phyloP scores from a whole-genome alignment of 2,888 invertebrate species.

The Penaeus monodon region DNA sequence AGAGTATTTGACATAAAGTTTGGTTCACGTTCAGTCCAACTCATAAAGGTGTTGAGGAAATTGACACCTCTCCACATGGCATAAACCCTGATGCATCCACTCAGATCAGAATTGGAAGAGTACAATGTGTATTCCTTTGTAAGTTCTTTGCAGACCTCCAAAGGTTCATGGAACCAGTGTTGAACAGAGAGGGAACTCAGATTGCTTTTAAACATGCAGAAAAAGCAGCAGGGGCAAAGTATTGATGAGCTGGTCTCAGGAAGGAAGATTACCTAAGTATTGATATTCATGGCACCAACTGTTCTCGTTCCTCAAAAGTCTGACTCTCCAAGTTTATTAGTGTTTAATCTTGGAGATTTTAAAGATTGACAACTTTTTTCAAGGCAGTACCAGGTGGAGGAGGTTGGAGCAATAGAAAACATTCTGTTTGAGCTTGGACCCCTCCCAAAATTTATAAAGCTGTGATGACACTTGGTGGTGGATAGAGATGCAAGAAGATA shows the following conservation, averaged over 20 bases:
- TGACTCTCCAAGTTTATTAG: conserved; percentile 81
- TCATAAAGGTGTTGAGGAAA: conserved; percentile 73
- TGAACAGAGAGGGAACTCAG: conserved; percentile 71
- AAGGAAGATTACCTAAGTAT: conserved; percentile 76
- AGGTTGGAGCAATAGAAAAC: conserved; percentile 75
- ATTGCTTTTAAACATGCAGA: conserved; percentile 77
- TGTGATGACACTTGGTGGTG: conserved; percentile 75
- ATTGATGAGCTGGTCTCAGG: conserved; percentile 68
- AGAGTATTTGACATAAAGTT: conserved; percentile 84
- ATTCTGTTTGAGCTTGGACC: conserved; percentile 79
- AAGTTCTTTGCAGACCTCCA: conserved; percentile 71
- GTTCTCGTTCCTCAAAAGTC: conserved; percentile 84
- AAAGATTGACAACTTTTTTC: conserved; percentile 85
- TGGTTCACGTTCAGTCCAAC: conserved; percentile 79
- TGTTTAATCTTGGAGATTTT: conserved; percentile 83
- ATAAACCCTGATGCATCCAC: conserved; percentile 79
- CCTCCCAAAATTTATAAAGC: conserved; percentile 74
- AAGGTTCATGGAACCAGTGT: conserved; percentile 66
- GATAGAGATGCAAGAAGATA: conserved; percentile 82
- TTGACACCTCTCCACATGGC: conserved; percentile 71
- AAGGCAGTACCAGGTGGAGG: conserved; percentile 73
- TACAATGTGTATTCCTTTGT: conserved; percentile 79
- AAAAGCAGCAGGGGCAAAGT: conserved; percentile 33
- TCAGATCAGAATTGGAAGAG: conserved; percentile 80
- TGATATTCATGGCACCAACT: conserved; percentile 81